A percentile compares a stretch with the other conserved stretches of the same genome.
phyloP scores from a whole-genome alignment of 2,113 vertebrate genomes.

The Pristiophorus japonicus region DNA sequence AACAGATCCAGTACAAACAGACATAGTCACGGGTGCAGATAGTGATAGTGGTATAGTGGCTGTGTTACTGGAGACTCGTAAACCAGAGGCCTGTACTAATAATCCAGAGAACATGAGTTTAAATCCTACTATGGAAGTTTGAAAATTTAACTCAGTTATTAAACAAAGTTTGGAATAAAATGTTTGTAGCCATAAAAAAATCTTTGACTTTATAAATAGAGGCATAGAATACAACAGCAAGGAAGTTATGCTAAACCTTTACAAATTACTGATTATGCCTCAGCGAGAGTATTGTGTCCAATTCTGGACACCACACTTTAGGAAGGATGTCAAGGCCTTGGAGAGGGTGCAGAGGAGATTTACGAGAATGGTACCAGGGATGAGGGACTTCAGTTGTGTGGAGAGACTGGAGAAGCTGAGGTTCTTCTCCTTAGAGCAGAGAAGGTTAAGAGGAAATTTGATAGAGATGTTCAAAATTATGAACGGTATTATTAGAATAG shows the following conservation, averaged over 20 bases:
- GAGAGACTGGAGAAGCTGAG: no score
- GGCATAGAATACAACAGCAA: neutral
- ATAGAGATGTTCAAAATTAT: neutral
- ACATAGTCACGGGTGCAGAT: neutral
- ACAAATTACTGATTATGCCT: neutral
- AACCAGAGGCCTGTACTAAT: neutral
- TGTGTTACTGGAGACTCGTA: neutral
- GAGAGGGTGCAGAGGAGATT: neutral
- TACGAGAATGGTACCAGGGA: neutral
- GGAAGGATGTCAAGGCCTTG: neutral
- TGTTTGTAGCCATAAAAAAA: neutral
- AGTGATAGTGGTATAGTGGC: neutral
- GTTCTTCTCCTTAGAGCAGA: neutral
- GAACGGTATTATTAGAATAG: neutral
- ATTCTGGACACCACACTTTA: neutral
- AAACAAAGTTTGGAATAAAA: neutral
- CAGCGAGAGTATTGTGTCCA: neutral
- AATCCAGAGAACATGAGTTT: neutral
- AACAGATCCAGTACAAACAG: no score
- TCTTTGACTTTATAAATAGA: neutral
- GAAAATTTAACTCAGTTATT: neutral
- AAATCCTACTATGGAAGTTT: neutral
- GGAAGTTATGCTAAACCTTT: neutral
- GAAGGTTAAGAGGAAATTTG: neutral
- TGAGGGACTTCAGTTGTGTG: no score